Evolutionary conservation across 1,140 invertebrate species (phyloP).

Genomic region (Microplitis mediator): DNA sequence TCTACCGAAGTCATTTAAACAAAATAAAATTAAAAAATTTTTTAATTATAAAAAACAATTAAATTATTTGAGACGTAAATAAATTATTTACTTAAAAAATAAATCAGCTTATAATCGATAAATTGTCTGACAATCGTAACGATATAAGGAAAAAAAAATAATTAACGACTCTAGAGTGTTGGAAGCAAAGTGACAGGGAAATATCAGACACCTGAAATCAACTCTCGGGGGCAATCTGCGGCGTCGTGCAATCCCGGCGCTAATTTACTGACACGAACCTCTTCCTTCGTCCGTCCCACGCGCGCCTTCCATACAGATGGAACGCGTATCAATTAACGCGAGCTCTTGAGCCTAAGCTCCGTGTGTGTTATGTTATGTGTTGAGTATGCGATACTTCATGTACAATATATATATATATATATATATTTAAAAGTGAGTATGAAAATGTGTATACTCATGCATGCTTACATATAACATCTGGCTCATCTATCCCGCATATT

Average conservation of each 20-base stretch:
- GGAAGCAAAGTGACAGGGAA: neutral
- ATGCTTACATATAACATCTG: conserved; percentile 4
- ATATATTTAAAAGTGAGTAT: neutral
- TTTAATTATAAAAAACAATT: no score
- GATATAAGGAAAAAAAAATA: neutral
- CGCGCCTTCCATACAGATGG: conserved; percentile 6
- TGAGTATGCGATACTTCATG: neutral
- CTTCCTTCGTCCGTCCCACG: conserved; percentile 21
- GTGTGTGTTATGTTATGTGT: neutral
- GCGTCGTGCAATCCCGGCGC: conserved; percentile 13
- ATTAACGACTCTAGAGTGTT: neutral
- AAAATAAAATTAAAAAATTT: no score
- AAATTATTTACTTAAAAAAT: no score
- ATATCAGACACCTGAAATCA: conserved; percentile 25
- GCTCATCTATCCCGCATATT: neutral
- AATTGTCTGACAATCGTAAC: neutral
- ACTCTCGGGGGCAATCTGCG: conserved; percentile 19
- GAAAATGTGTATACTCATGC: neutral
- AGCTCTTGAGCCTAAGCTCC: conserved; percentile 2
- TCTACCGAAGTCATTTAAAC: no score
- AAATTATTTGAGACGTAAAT: no score
- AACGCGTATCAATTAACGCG: conserved; percentile 39
- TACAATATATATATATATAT: no score
- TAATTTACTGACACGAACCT: conserved; percentile 24
- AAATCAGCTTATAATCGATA: no score